Conservation (phyloP, 2,888 invertebrate genomes). For the Drosophila paranaensis region DNA sequence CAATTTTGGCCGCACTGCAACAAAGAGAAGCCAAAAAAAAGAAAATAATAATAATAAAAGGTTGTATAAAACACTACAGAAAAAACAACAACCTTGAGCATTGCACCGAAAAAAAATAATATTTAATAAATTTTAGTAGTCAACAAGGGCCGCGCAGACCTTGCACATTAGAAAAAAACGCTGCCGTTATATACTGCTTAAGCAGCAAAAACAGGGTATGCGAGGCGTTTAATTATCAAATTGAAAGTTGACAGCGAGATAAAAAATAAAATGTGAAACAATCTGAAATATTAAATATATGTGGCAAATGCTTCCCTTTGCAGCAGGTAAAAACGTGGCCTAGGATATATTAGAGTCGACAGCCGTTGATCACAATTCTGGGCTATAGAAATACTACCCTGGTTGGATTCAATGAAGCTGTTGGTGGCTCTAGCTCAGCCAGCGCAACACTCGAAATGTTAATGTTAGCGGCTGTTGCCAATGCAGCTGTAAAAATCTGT, state of each 20-base stretch:
- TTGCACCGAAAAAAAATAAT: constrained; percentile 57
- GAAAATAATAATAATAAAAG: constrained; percentile 13
- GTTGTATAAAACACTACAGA: constrained; percentile 25
- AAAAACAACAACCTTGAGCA: constrained; percentile 28
- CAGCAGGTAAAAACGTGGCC: not conserved
- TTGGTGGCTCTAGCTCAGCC: constrained; percentile 18
- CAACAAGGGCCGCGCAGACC: constrained; percentile 53
- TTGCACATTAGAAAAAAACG: constrained; percentile 50
- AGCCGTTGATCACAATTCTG: rapidly evolving
- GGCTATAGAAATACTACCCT: not conserved
- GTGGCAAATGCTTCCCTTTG: not conserved
- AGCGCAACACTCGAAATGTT: constrained; percentile 53
- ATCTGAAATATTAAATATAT: not conserved
- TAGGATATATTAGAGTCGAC: constrained; percentile 9
- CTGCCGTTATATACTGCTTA: constrained; percentile 6
- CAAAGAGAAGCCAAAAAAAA: constrained; percentile 20
- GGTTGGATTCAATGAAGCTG: constrained; percentile 11
- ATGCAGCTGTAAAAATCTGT: constrained; percentile 75
- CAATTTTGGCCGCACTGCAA: constrained; percentile 68
- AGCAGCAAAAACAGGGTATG: not conserved
- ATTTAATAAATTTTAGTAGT: constrained; percentile 77
- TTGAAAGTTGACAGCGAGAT: not conserved
- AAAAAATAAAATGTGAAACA: not conserved
- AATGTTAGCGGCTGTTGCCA: constrained; percentile 60
- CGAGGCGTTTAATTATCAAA: not conserved